A percentile compares a stretch with the other conserved stretches of the same genome.
Conservation (phyloP, 1,140 invertebrate genomes). For the Leptestheria dahalacensis region DNA sequence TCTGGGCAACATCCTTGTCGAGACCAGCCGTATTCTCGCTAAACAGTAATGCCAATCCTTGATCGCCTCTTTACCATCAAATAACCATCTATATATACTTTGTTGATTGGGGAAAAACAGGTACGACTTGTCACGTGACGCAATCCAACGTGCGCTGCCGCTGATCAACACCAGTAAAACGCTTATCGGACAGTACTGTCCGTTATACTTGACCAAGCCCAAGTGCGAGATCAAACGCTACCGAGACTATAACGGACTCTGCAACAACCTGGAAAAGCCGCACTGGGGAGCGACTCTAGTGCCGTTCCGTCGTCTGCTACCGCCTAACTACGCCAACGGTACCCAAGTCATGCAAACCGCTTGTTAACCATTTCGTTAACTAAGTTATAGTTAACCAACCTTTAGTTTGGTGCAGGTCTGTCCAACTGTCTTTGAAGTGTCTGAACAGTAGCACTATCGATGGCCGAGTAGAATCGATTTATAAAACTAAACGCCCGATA, state of each 20-base stretch:
- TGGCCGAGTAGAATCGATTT: too few relatives aligned
- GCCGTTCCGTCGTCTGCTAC: constrained; percentile 38
- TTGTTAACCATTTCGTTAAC: too few relatives aligned
- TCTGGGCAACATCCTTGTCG: constrained; percentile 13
- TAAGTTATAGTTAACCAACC: too few relatives aligned
- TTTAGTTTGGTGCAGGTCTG: too few relatives aligned
- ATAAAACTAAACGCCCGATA: too few relatives aligned
- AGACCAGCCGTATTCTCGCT: constrained; percentile 10
- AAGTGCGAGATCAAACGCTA: constrained; percentile 29
- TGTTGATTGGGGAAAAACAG: constrained; percentile 15
- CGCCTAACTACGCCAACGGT: constrained; percentile 48
- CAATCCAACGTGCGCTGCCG: constrained; percentile 27
- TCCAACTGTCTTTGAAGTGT: too few relatives aligned
- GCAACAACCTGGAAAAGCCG: constrained; percentile 35
- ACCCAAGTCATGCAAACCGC: too few relatives aligned
- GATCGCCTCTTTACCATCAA: background rate
- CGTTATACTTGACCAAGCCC: constrained; percentile 25
- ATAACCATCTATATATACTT: background rate
- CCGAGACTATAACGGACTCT: constrained; percentile 32
- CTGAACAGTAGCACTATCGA: too few relatives aligned
- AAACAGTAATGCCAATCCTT: constrained; percentile 13
- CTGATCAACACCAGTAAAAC: constrained; percentile 31
- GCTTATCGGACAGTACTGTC: constrained; percentile 28
- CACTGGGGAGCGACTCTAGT: constrained; percentile 30
- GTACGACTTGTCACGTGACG: constrained; percentile 26